phyloP scores from a whole-genome alignment of 2,888 invertebrate species.

The Ochropleura leucogaster region DNA sequence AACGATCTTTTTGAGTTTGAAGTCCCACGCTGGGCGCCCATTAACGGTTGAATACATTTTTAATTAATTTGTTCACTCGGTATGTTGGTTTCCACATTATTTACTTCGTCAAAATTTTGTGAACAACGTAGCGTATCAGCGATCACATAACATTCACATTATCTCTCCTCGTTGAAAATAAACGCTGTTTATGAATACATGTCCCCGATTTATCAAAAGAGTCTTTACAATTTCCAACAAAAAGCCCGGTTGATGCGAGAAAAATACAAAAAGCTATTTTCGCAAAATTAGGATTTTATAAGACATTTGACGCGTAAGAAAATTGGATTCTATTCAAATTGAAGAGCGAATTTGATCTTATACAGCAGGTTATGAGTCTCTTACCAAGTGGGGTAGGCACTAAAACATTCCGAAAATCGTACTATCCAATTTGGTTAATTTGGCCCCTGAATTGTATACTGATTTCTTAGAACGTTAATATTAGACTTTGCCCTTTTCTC shows the following conservation, averaged over 20 bases:
- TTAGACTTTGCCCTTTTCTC: slow-evolving; percentile 56
- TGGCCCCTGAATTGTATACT: slow-evolving; percentile 62
- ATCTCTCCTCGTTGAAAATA: slow-evolving; percentile 28
- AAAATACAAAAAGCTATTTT: slow-evolving; percentile 76
- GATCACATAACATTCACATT: slow-evolving; percentile 32
- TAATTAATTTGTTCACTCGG: slow-evolving; percentile 25
- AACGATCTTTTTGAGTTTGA: slow-evolving; percentile 27
- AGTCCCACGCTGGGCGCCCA: slow-evolving; percentile 52
- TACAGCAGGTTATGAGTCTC: slow-evolving; percentile 65
- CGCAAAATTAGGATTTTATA: slow-evolving; percentile 83
- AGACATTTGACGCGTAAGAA: slow-evolving; percentile 83
- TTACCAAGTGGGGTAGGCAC: slow-evolving; percentile 38
- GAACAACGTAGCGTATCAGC: slow-evolving; percentile 16
- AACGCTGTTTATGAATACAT: slow-evolving; percentile 43
- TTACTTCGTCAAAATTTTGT: slow-evolving; percentile 16
- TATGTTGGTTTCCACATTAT: slow-evolving; percentile 27
- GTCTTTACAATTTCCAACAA: slow-evolving; percentile 40
- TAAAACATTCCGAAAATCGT: slow-evolving; percentile 62
- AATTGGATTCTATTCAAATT: slow-evolving; percentile 83
- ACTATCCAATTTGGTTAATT: slow-evolving; percentile 67
- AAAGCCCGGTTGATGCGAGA: slow-evolving; percentile 67
- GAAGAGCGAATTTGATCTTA: slow-evolving; percentile 82
- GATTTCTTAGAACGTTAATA: slow-evolving; percentile 64
- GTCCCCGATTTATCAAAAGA: slow-evolving; percentile 49
- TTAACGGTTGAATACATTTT: slow-evolving; percentile 42